Base-by-base conservation (phyloP, 2,888 invertebrate species). In the Neria commutata region DNA sequence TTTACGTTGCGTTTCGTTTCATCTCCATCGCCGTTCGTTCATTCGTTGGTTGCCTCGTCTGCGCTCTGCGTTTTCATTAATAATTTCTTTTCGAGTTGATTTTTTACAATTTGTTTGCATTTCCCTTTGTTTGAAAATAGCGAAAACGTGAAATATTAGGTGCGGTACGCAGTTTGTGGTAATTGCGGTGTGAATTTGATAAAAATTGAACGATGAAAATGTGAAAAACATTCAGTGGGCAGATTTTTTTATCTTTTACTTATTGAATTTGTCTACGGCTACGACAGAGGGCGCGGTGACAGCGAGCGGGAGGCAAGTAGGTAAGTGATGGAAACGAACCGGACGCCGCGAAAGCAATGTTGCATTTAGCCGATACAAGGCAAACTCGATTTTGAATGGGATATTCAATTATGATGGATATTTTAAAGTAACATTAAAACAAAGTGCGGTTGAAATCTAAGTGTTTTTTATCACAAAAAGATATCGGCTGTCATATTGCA, bases 31-130 rank as follows among this genome's bases (percentile, higher is more conserved):
- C n/a, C 16, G 40, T 47, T 58, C 53, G 51, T 52, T 57, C 51
- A 45, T 57, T 57, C 45, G 50, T 56, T 37, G 8, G 37, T 17
- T n/a, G 51, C 45, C 52, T 33, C 46, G 56, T 48, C 19, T 56
- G 58, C 49, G 73, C 71, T 70, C 73, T 71, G 71, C 73, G 67
- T 78, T 77, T 74, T 75, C 67, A 72, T 75, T 75, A 75, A 75
- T 74, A 70, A 68, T 77, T 75, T n/a, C n/a, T n/a, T 73, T 71
- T 74, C 72, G 70, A 67, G 67, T 67, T 73, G 68, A 68, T 66
- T 69, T 69, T 73, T 66, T 58, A 59, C 42, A 64, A 69, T 62
- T 68, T 70, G 68, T 72, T 73, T 70, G 62, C 59, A 66, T 68
- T 59, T 62, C 60, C 60, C 54, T 50, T 56, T 24, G 59, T 71